phyloP scores from a whole-genome alignment of 2,797 vertebrate genomes.

The Monodelphis domestica region DNA sequence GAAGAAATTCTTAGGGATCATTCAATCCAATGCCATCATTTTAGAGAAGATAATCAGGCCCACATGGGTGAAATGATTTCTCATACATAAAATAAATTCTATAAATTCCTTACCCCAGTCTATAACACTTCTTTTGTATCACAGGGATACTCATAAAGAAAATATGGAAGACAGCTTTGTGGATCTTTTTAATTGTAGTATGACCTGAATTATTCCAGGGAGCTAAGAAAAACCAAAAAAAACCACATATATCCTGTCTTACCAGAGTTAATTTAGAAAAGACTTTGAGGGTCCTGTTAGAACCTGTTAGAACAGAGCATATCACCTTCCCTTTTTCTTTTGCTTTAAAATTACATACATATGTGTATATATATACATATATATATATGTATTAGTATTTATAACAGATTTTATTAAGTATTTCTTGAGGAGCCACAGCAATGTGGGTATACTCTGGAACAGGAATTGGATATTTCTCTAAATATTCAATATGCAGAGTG shows the following conservation, averaged over 20 bases:
- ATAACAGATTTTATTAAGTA: background rate
- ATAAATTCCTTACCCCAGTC: background rate
- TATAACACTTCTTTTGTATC: background rate
- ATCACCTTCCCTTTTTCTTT: background rate
- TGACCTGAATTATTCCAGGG: slow-evolving; percentile 56
- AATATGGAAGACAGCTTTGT: background rate
- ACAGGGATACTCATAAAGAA: background rate
- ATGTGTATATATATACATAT: background rate
- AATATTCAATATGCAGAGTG: slow-evolving; percentile 23
- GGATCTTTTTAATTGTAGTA: slow-evolving; percentile 40
- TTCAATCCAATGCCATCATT: background rate
- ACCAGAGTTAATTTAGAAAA: slow-evolving; percentile 64
- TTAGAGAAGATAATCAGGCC: background rate
- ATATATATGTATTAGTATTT: background rate
- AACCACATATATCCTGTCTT: slow-evolving; percentile 55
- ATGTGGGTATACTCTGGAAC: slow-evolving; percentile 41
- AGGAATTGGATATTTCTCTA: slow-evolving; percentile 43
- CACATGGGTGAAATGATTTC: background rate
- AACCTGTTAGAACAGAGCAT: slow-evolving; percentile 45
- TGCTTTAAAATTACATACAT: background rate
- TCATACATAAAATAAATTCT: background rate
- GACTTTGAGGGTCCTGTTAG: slow-evolving; percentile 42
- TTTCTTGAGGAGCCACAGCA: background rate
- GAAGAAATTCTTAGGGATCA: background rate
- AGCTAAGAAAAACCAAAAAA: slow-evolving; percentile 61